Base-by-base conservation (phyloP, 2,113 vertebrate species). In the Atrichornis clamosus region DNA sequence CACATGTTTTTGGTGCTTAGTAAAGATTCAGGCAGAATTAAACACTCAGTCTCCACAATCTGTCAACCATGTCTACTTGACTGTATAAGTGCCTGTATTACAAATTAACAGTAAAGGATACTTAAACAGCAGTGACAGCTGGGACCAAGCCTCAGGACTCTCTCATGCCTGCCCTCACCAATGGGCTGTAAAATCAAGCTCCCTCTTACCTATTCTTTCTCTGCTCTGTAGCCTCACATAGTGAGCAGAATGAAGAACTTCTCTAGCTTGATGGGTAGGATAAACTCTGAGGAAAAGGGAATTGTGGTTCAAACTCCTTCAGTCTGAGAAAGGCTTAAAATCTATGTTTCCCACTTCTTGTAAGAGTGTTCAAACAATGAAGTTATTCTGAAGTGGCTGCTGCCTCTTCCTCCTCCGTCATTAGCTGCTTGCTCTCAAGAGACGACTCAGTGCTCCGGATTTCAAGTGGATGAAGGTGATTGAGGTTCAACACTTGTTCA, bases 301-400 rank as follows among this genome's bases (percentile, higher is more conserved):
- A 95, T 80, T 95, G 76, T 0, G 4, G 95, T 96, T 97, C 95
- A 97, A 97, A 95, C 89, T n/a, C 94, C 94, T 96, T 95, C 93
- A 97, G 93, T 96, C 93, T 93, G 23, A 95, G 91, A 95, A 97
- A 96, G 91, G 89, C 80, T 95, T 96, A 92, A 96, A 97, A 96
- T 93, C 84, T 84, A 84, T 95, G 94, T 94, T 96, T 96, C 73
- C 94, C 94, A 97, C 96, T 97, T 96, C 89, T 96, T 91, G 44
- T 95, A 89, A 97, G 96, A 95, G 96, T 93, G 89, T 97, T 95
- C 96, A 97, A 95, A 96, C 96, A 97, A 95, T 96, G 93, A 95
- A 97, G 95, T 93, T 97, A 87, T 95, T 94, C 89, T 97, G 89
- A 97, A 97, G 96, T 95, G 96, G 91, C 75, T 94, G 84, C 95